Base-by-base conservation (phyloP, 2,797 vertebrate species). In the Molossus alvarezi region DNA sequence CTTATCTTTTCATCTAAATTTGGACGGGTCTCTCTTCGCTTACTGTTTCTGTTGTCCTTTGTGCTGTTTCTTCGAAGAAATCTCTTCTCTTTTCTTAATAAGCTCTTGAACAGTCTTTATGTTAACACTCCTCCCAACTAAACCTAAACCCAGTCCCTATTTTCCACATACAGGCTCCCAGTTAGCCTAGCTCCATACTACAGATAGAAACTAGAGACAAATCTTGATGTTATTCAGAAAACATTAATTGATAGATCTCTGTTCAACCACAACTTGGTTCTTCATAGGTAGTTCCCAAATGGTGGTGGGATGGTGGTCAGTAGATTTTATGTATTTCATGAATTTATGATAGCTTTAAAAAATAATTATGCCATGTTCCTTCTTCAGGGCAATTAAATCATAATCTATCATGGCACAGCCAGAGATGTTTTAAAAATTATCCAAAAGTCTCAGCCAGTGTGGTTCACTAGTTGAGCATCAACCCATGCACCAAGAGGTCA, bases 341-440 rank as follows among this genome's bases (percentile, higher is more conserved):
- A 72, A 72, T 89, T 76, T 77, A 83, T 65, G 37, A 75, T 8
- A 67, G 7, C n/a, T 82, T 91, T 37, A 73, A 91, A 80, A 95
- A 82, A 53, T 45, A 82, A 58, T 82, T 79, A 71, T 15, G 3
- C 18, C 48, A 88, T 18, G 5, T 21, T 25, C 15, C 58, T 58
- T 77, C 33, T 64, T 95, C 62, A 64, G 53, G 69, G 21, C 76
- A 62, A 53, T 60, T 58, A 83, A 85, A 75, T 76, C 41, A 29
- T 64, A 83, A 85, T 87, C 57, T 62, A 60, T 73, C 21, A 41
- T 14, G 1, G 23, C 21, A 86, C 2, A 58, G 55, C 10, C 15
- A 91, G 12, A 80, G 41, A 71, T n/a, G 12, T 81, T 75, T 86
- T 37, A 27, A 58, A 94, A 94, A 71, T 33, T 64, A 91, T 9